phyloP scores from a whole-genome alignment of 92 coral and sea anemone genomes.

The Zoanthus gigantus region DNA sequence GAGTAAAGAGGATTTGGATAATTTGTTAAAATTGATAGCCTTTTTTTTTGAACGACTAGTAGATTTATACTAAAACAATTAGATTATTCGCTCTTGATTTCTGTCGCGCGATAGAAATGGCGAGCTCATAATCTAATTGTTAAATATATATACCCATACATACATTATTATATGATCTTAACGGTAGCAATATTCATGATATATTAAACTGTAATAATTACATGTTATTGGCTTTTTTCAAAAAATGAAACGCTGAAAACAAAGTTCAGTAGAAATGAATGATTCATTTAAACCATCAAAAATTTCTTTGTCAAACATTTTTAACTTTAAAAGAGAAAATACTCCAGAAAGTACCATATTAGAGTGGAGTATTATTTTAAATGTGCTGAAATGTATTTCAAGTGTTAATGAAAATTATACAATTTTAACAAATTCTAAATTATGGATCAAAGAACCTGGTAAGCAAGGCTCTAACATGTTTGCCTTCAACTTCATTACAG shows the following conservation, averaged over 20 bases:
- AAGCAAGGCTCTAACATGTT: slow-evolving; percentile 59
- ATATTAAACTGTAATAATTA: slow-evolving; percentile 6
- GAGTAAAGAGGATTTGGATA: neutral
- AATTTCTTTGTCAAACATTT: slow-evolving; percentile 4
- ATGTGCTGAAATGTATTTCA: slow-evolving; percentile 19
- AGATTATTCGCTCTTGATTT: neutral
- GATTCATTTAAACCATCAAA: slow-evolving; percentile 14
- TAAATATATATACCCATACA: slow-evolving; percentile 13
- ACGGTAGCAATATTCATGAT: slow-evolving; percentile 10
- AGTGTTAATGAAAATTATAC: slow-evolving; percentile 22
- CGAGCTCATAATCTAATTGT: neutral
- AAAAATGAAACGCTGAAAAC: slow-evolving; percentile 16
- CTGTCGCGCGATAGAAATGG: neutral
- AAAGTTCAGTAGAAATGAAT: slow-evolving; percentile 19
- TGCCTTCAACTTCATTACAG: slow-evolving; percentile 29
- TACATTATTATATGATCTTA: slow-evolving; percentile 11
- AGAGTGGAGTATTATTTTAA: slow-evolving; percentile 22
- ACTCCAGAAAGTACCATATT: slow-evolving; percentile 17
- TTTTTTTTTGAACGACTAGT: no score
- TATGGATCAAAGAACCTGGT: slow-evolving; percentile 57
- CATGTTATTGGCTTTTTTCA: slow-evolving; percentile 13
- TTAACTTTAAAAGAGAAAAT: slow-evolving; percentile 6
- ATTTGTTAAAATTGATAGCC: neutral
- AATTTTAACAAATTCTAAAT: slow-evolving; percentile 1
- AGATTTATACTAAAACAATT: neutral